Base-by-base conservation (phyloP, 2,888 invertebrate species). In the Nemapogon koenigi region DNA sequence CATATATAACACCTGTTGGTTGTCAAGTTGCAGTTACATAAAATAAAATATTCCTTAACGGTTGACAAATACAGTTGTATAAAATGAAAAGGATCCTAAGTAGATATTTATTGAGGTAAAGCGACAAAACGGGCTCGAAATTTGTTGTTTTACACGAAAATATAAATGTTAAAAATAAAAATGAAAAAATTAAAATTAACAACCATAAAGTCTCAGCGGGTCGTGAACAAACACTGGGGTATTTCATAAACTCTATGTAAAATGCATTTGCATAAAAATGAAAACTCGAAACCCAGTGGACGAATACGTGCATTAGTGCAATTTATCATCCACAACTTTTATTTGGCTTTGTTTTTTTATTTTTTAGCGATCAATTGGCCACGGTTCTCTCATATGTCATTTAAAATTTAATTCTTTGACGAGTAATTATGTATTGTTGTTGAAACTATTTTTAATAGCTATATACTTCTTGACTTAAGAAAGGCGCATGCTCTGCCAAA, bases 211-310 rank as follows among this genome's bases (percentile, higher is more conserved):
- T 16, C 31, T 3, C 31, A 31, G 31, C 31, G 11, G 31, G 17
- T 16, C 10, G 16, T 16, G 31, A n/a, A n/a, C n/a, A 31, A 31
- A 31, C 16, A 4, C 17, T 18, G 19, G 2, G 3, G 4, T 14
- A 19, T 33, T 33, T 7, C 16, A 13, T 8, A 33, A 18, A 33
- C 33, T 28, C 28, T 33, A 33, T 33, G 33, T 33, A 13, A 33
- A 33, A 19, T 11, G n/a, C 14, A 35, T 35, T 35, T 25, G 26
- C 35, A 35, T 35, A 26, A 35, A 35, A 26, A 26, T 27, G 35
- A 26, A 15, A 35, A 35, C 26, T 7, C 4, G 26, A 11, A 15
- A 15, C 25, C 35, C 35, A 10, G 4, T n/a, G 8, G 28, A 15
- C 3, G n/a, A 4, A 15, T 33, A 35, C 25, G 35, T 35, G 35